Conservation (phyloP, 1,140 invertebrate genomes). For the Meteorus sp. region DNA sequence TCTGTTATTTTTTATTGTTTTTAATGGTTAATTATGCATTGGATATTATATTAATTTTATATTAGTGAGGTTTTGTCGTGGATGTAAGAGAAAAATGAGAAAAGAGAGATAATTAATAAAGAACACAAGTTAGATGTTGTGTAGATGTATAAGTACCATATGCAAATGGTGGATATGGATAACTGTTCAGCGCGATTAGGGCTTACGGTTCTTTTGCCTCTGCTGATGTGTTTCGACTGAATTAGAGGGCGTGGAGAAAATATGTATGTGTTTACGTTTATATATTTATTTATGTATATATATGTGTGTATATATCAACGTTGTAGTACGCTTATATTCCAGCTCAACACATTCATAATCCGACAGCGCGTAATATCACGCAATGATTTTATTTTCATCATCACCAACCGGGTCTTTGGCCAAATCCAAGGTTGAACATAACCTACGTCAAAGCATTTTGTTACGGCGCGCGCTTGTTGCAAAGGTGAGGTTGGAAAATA, state of each 20-base stretch:
- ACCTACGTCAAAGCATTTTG: neutral
- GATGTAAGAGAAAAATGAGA: no score
- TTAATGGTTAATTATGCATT: no score
- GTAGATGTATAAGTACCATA: neutral
- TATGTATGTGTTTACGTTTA: no score
- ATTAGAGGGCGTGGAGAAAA: constrained; percentile 1
- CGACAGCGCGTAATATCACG: neutral
- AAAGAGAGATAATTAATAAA: no score
- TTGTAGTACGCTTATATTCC: neutral
- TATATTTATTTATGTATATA: no score
- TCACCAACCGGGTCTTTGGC: constrained; percentile 1
- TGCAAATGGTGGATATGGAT: neutral
- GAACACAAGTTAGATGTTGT: no score
- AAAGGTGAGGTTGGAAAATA: neutral
- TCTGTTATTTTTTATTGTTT: no score
- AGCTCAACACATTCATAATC: neutral
- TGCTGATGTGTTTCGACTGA: neutral
- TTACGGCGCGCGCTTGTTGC: neutral
- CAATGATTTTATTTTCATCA: constrained; percentile 4
- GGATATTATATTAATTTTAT: no score
- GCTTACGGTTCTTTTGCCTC: no score
- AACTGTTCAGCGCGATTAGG: neutral
- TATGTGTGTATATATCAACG: no score
- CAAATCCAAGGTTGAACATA: neutral
- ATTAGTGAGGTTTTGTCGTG: no score